A percentile compares a stretch with the other conserved stretches of the same genome.
These are phyloP conservation scores for Eristalis tenax DNA, from an alignment of 2,888 invertebrate species.

Conservation along the genomic window DNA sequence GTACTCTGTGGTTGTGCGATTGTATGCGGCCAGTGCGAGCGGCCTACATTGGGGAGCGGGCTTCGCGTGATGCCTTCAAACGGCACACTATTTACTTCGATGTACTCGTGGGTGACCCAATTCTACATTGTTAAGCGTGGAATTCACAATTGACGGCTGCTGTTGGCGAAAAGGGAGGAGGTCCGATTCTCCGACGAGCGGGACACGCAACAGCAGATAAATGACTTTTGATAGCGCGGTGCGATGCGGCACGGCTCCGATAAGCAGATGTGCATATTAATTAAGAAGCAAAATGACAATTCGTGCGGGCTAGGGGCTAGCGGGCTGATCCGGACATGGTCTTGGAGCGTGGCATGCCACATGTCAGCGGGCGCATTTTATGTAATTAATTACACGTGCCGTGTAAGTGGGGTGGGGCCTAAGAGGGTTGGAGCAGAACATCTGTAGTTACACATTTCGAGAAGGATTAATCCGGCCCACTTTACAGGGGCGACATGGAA, in stretches of 20 bases:
- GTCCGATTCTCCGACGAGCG: background rate
- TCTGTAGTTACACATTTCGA: too few relatives aligned
- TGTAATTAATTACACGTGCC: background rate
- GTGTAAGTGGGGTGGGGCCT: too few relatives aligned
- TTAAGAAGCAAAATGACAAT: background rate
- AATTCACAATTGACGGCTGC: constrained; percentile 33
- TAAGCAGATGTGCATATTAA: constrained; percentile 1
- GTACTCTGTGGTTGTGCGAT: background rate
- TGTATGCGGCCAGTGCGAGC: background rate
- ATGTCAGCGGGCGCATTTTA: background rate
- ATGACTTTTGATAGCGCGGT: constrained; percentile 17
- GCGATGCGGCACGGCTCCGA: background rate
- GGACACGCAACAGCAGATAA: constrained; percentile 24
- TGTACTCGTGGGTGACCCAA: constrained; percentile 54
- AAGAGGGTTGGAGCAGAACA: too few relatives aligned
- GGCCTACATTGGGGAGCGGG: background rate
- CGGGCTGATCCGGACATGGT: background rate
- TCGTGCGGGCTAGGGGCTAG: background rate
- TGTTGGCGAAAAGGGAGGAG: background rate
- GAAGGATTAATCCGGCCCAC: too few relatives aligned
- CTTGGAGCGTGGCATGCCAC: background rate
- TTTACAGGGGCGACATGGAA: too few relatives aligned
- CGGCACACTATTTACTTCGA: constrained; percentile 33
- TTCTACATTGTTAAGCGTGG: constrained; percentile 46
- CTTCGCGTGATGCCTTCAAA: constrained; percentile 44